Evolutionary conservation across 2,113 vertebrate species (phyloP).

Genomic region (Blennius ocellaris): DNA sequence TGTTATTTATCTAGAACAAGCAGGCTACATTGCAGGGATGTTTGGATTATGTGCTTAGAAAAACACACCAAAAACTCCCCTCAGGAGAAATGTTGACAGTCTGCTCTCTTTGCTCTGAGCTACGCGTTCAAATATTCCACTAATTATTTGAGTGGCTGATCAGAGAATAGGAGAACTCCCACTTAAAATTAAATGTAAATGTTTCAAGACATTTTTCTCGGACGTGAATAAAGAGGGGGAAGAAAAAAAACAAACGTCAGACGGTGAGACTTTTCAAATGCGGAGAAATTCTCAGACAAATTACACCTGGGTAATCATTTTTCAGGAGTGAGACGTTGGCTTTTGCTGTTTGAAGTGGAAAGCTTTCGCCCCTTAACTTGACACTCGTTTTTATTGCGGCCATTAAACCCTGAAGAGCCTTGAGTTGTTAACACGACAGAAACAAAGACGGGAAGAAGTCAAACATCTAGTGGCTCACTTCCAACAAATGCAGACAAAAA

Average conservation of each 20-base stretch:
- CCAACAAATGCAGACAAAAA: constrained; percentile 25
- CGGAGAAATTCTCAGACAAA: constrained; percentile 1
- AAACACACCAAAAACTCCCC: constrained; percentile 49
- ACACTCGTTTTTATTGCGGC: constrained; percentile 64
- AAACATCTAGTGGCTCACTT: constrained; percentile 21
- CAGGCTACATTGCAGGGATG: constrained; percentile 45
- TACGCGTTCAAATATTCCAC: constrained; percentile 42
- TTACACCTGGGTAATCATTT: constrained; percentile 25
- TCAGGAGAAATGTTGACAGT: constrained; percentile 43
- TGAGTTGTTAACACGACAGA: constrained; percentile 65
- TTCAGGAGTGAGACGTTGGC: constrained; percentile 30
- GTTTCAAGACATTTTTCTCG: constrained; percentile 14
- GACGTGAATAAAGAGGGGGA: background rate
- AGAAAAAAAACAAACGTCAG: background rate
- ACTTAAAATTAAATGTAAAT: constrained; percentile 34
- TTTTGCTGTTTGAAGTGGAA: constrained; percentile 34
- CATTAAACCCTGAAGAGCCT: constrained; percentile 64
- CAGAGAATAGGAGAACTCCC: constrained; percentile 15
- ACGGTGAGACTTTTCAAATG: background rate
- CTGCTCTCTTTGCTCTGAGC: constrained; percentile 46
- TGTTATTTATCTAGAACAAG: constrained; percentile 58
- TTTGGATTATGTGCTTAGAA: constrained; percentile 56
- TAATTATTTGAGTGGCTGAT: constrained; percentile 53
- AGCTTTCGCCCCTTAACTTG: constrained; percentile 49
- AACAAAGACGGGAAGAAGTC: constrained; percentile 41